Evolutionary conservation across 2,113 vertebrate genomes (phyloP).

Genomic region (Aptenodytes forsteri): DNA sequence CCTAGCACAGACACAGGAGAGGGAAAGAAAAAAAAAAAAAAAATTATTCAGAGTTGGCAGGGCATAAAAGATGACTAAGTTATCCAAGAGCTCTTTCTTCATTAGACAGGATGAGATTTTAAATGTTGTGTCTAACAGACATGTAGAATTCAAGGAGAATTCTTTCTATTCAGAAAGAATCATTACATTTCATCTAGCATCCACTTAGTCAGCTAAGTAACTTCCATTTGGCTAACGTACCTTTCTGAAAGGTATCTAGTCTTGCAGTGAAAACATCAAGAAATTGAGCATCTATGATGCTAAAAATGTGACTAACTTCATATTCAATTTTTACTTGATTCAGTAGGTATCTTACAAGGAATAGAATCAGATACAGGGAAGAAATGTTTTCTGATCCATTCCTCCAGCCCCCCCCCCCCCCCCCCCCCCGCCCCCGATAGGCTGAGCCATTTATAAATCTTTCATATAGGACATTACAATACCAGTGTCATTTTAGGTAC

Average conservation of each 20-base stretch:
- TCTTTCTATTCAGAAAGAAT: not conserved
- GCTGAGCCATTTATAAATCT: not conserved
- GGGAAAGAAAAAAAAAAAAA: not conserved
- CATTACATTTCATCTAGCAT: not conserved
- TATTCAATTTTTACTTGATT: not conserved
- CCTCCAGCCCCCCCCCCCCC: too few species aligned
- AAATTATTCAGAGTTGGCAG: not conserved
- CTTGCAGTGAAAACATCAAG: not conserved
- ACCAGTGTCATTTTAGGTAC: not conserved
- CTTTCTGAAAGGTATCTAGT: not conserved
- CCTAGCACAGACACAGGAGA: not conserved
- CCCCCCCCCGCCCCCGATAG: rapidly evolving
- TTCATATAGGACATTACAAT: not conserved
- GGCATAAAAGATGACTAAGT: not conserved
- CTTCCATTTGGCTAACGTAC: not conserved
- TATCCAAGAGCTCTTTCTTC: not conserved
- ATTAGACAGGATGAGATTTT: not conserved
- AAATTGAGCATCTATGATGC: not conserved
- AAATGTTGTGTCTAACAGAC: not conserved
- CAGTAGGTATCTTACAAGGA: not conserved
- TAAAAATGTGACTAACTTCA: not conserved
- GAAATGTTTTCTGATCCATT: not conserved
- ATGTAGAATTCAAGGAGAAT: not conserved
- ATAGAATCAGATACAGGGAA: not conserved
- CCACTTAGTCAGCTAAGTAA: not conserved